A percentile compares a stretch with the other conserved stretches of the same genome.
phyloP scores from a whole-genome alignment of 2,797 vertebrate genomes.

The Notolepis coatsorum region DNA sequence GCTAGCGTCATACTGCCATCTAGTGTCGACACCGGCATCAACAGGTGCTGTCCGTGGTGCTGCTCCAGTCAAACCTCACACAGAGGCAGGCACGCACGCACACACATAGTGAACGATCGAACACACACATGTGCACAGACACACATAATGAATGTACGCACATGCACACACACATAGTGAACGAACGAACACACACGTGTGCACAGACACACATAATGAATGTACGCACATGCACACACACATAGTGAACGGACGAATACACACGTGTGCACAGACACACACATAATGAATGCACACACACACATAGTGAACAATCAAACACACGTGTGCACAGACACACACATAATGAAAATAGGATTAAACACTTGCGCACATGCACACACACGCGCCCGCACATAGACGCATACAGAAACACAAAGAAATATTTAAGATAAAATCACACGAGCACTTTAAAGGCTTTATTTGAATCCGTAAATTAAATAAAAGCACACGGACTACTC shows the following conservation, averaged over 20 bases:
- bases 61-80: neutral
- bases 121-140: slow-evolving; percentile 6
- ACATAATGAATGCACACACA: neutral
- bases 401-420: neutral
- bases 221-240: neutral
- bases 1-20: slow-evolving; percentile 76
- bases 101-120: neutral
- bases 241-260: neutral
- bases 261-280: neutral
- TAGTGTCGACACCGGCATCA: slow-evolving; percentile 50
- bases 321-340: neutral
- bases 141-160: neutral
- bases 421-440: too few species aligned
- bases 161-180: neutral
- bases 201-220: slow-evolving; percentile 7
- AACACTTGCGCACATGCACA: neutral
- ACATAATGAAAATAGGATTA: too few species aligned
- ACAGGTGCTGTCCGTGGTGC: slow-evolving; percentile 39
- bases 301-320: neutral
- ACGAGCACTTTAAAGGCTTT: too few species aligned
- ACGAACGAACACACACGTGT: neutral
- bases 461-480: too few species aligned
- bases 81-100: neutral
- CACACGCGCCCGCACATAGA: neutral
- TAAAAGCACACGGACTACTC: too few species aligned